Conservation (phyloP, 2,888 invertebrate species). For the Lepetodrilus schrolli region DNA sequence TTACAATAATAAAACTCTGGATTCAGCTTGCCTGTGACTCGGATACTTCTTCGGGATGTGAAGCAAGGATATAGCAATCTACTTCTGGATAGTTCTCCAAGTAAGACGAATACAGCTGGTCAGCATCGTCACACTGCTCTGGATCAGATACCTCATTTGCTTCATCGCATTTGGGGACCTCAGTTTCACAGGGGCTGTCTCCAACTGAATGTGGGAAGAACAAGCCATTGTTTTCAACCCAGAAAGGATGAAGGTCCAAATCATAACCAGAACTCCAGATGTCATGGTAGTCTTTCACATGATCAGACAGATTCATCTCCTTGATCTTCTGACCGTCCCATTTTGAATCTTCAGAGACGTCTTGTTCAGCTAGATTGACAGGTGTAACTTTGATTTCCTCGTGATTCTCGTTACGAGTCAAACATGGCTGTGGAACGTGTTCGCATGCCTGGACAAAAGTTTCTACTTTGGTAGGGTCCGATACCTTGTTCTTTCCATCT, state of each 20-base stretch:
- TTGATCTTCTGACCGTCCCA: constrained; percentile 15
- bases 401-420: not conserved
- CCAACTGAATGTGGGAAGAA: constrained; percentile 6
- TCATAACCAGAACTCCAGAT: constrained; percentile 12
- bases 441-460: not conserved
- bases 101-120: constrained; percentile 24
- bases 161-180: not conserved
- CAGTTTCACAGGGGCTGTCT: not conserved
- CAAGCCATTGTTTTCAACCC: constrained; percentile 1
- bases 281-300: not conserved
- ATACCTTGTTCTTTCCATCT: not conserved
- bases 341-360: not conserved
- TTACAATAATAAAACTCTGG: too few relatives aligned
- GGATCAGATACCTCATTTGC: not conserved
- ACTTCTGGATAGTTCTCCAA: constrained; percentile 22
- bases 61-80: constrained; percentile 17
- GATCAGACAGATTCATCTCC: not conserved
- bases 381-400: not conserved
- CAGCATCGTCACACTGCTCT: not conserved
- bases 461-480: not conserved
- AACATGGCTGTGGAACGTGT: not conserved
- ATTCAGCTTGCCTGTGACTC: constrained; percentile 8
- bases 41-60: not conserved
- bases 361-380: not conserved
- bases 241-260: constrained; percentile 1